Percentiles rank a stretch among this genome's conserved stretches.
phyloP scores from a whole-genome alignment of 2,113 vertebrate species.

The Indicator maculatus region DNA sequence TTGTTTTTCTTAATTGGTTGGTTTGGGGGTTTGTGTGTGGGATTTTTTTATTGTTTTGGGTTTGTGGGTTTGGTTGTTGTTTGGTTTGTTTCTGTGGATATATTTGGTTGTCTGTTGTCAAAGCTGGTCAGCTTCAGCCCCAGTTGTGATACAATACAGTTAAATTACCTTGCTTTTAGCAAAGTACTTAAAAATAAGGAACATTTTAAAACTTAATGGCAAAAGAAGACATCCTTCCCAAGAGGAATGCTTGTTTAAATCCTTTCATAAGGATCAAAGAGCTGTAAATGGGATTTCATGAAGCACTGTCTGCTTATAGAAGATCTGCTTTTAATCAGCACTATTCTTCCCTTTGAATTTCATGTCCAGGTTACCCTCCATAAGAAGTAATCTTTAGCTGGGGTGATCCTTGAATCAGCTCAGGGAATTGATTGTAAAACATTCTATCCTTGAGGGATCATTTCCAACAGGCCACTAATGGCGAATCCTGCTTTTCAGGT shows the following conservation, averaged over 20 bases:
- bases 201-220: constrained; percentile 7
- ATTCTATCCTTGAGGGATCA: neutral
- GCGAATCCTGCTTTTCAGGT: constrained; percentile 22
- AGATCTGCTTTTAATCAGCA: constrained; percentile 42
- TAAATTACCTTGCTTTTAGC: neutral
- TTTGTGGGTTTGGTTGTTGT: no score
- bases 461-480: neutral
- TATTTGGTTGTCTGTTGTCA: neutral
- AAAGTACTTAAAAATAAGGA: constrained; percentile 30
- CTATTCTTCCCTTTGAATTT: neutral
- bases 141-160: neutral
- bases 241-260: constrained; percentile 20
- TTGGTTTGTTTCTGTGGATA: neutral
- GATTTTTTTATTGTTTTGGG: no score
- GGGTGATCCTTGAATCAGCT: neutral
- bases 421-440: neutral
- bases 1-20: no score
- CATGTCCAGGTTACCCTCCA: neutral
- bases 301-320: constrained; percentile 6
- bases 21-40: neutral
- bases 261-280: constrained; percentile 61
- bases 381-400: constrained; percentile 16
- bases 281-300: constrained; percentile 40
- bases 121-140: neutral
- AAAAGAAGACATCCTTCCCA: constrained; percentile 30